Percentiles rank a stretch among this genome's conserved stretches.
Evolutionary conservation across 2,888 invertebrate species (phyloP).

Genomic region (Oeneis ivallda): DNA sequence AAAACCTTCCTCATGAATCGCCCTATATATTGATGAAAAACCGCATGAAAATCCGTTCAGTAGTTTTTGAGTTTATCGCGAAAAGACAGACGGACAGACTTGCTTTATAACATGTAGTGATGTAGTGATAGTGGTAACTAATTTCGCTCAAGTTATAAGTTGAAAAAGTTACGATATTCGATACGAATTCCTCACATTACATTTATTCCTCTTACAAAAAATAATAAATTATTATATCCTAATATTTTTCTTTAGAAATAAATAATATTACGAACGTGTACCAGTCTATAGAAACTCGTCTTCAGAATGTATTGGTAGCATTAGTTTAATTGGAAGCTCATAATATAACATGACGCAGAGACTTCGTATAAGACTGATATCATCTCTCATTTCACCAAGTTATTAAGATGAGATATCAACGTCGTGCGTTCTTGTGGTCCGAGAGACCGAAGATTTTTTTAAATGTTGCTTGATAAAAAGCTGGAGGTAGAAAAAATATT

Average conservation of each 20-base stretch:
- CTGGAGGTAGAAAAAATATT: neutral
- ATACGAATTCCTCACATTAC: neutral
- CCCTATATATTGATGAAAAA: no score
- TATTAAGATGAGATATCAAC: constrained; percentile 27
- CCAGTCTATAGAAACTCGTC: neutral
- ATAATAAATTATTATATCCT: neutral
- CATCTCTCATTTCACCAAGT: constrained; percentile 24
- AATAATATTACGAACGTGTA: neutral
- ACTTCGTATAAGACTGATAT: neutral
- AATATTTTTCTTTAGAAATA: constrained; percentile 1
- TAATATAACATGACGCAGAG: constrained; percentile 14
- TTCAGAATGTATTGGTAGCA: constrained; percentile 6
- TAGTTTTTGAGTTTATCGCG: no score
- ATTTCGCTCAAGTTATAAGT: constrained; percentile 1
- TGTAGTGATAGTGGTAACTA: no score
- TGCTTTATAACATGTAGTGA: no score
- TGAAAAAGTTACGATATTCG: neutral
- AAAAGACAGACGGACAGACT: no score
- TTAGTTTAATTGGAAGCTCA: constrained; percentile 34
- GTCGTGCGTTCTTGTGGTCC: neutral
- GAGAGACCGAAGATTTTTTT: neutral
- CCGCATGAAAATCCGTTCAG: no score
- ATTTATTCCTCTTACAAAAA: constrained; percentile 1
- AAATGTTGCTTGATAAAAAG: neutral
- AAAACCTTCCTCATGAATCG: no score